These are phyloP conservation scores for Epicampocera succincta DNA, from an alignment of 2,888 invertebrate species.

Conservation along the genomic window DNA sequence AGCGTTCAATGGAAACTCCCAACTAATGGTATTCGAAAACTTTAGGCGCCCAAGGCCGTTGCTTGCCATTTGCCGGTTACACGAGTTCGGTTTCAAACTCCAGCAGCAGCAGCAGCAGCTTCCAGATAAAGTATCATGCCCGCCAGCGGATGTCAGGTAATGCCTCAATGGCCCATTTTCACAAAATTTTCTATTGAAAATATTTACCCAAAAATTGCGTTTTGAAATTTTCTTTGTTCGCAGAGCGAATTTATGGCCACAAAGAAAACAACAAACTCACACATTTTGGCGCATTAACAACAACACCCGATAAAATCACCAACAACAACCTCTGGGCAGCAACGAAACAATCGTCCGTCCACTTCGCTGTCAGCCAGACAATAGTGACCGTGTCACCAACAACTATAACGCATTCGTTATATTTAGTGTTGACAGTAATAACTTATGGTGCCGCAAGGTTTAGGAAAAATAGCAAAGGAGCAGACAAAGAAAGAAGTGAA, in stretches of 20 bases:
- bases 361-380: conserved; percentile 19
- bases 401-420: conserved; percentile 63
- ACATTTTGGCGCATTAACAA: conserved; percentile 28
- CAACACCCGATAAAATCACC: conserved; percentile 38
- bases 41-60: too few relatives aligned
- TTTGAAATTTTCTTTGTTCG: not conserved
- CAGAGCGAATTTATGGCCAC: conserved; percentile 3
- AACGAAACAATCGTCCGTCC: conserved; percentile 53
- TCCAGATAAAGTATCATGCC: too few relatives aligned
- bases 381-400: conserved; percentile 39
- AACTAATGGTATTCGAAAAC: too few relatives aligned
- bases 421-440: conserved; percentile 66
- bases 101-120: too few relatives aligned
- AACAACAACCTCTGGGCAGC: not conserved
- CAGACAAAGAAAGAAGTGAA: not conserved
- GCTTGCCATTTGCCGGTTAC: too few relatives aligned
- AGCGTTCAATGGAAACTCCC: too few relatives aligned
- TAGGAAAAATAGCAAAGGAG: conserved; percentile 19
- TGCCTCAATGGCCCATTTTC: too few relatives aligned
- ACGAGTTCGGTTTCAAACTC: too few relatives aligned
- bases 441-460: conserved; percentile 56
- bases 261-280: conserved; percentile 14
- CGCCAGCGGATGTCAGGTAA: too few relatives aligned
- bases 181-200: too few relatives aligned
- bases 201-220: too few relatives aligned